Conservation (phyloP, 1,140 invertebrate species). For the Myzus persicae region DNA sequence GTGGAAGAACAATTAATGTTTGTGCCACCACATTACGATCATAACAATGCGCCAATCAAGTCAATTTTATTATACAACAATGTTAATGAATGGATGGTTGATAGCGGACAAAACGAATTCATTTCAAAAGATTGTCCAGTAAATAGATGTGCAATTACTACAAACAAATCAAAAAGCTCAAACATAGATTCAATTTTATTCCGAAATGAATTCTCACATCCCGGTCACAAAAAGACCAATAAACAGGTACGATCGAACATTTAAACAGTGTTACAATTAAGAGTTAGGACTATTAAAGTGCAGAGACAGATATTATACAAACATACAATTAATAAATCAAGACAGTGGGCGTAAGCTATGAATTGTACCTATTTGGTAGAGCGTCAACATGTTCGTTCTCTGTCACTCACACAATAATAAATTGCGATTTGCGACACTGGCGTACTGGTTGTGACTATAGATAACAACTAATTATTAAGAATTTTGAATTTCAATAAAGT, state of each 20-base stretch:
- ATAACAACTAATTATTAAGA: too few species aligned
- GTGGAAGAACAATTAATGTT: constrained; percentile 80
- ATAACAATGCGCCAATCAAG: constrained; percentile 67
- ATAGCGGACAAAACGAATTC: constrained; percentile 75
- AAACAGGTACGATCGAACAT: constrained; percentile 70
- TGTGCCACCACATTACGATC: constrained; percentile 66
- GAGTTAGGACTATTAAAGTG: too few species aligned
- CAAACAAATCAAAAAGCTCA: constrained; percentile 70
- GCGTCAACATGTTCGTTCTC: too few species aligned
- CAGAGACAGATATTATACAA: too few species aligned
- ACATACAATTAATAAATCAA: too few species aligned
- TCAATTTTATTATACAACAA: constrained; percentile 87
- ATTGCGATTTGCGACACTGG: too few species aligned
- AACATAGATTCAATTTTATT: constrained; percentile 87
- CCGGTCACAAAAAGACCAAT: constrained; percentile 72
- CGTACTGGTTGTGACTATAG: too few species aligned
- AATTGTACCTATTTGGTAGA: too few species aligned
- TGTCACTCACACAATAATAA: too few species aligned
- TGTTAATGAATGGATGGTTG: constrained; percentile 74
- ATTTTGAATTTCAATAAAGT: too few species aligned
- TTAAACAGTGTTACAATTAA: not conserved
- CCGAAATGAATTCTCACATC: constrained; percentile 81
- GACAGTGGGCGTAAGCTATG: too few species aligned
- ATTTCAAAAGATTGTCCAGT: constrained; percentile 75
- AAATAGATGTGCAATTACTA: constrained; percentile 80